A percentile compares a stretch with the other conserved stretches of the same genome.
Conservation (phyloP, 23 tunicate species). For the Phallusia fumigata region DNA sequence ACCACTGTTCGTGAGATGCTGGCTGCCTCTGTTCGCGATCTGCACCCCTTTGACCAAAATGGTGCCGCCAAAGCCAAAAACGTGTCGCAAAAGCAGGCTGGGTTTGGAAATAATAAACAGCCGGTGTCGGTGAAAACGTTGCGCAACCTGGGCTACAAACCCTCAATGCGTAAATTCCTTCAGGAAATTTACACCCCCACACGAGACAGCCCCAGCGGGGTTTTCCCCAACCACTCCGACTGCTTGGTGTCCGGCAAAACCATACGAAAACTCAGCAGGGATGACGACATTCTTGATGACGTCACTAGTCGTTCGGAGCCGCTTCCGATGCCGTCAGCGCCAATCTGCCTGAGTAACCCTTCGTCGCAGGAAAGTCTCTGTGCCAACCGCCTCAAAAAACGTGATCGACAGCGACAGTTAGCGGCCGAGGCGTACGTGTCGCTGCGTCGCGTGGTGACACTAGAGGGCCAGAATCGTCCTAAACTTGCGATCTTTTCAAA, state of each 20-base stretch:
- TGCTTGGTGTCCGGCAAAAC: slow-evolving; percentile 44
- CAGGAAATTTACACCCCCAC: slow-evolving; percentile 49
- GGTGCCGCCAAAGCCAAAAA: not conserved
- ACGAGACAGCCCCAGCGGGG: not conserved
- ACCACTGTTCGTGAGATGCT: slow-evolving; percentile 45
- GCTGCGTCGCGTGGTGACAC: slow-evolving; percentile 39
- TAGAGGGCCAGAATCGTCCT: slow-evolving; percentile 24
- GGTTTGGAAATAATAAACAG: slow-evolving; percentile 11
- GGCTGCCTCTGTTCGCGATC: slow-evolving; percentile 55
- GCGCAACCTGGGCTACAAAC: slow-evolving; percentile 65
- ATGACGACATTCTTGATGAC: not conserved
- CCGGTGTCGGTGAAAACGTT: slow-evolving; percentile 42
- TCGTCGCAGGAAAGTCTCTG: slow-evolving; percentile 17
- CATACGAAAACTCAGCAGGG: slow-evolving; percentile 3
- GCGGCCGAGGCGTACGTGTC: slow-evolving; percentile 49
- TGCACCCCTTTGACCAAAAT: slow-evolving; percentile 44
- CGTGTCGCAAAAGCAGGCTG: too few relatives aligned
- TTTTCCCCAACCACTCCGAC: not conserved
- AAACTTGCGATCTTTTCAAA: slow-evolving; percentile 59
- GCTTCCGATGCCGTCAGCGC: not conserved
- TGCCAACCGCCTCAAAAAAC: slow-evolving; percentile 13
- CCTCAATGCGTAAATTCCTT: slow-evolving; percentile 58
- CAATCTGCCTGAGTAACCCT: not conserved
- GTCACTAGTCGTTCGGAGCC: not conserved
- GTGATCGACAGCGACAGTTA: slow-evolving; percentile 47